phyloP scores from a whole-genome alignment of 2,888 invertebrate species.

The Carterocephalus palaemon region DNA sequence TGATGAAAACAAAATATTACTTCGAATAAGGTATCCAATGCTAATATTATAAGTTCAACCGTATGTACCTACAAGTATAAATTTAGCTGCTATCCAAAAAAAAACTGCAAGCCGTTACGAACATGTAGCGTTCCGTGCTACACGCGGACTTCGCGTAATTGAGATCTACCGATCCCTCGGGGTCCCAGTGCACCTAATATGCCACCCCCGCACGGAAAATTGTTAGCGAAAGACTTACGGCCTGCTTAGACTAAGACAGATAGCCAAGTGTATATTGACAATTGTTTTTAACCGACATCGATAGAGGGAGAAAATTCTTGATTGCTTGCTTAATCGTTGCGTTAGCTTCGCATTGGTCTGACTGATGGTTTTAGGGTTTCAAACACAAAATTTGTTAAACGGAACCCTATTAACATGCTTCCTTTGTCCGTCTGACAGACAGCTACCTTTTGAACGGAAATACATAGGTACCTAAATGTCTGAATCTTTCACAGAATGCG shows the following conservation, averaged over 20 bases:
- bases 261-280: constrained; percentile 30
- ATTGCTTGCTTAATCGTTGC: neutral
- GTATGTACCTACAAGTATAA: neutral
- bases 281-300: constrained; percentile 27
- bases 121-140: constrained; percentile 47
- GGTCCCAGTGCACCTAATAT: constrained; percentile 40
- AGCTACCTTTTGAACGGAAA: no score
- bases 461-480: no score
- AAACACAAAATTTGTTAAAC: no score
- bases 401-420: no score
- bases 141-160: constrained; percentile 58
- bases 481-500: no score
- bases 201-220: constrained; percentile 44
- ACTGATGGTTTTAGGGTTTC: no score
- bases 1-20: no score
- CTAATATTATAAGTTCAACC: no score
- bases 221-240: constrained; percentile 46
- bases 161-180: constrained; percentile 67
- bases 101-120: constrained; percentile 38
- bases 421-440: no score
- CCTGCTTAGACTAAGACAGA: constrained; percentile 37
- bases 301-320: neutral
- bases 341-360: no score
- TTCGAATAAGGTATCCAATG: no score
- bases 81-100: constrained; percentile 27